Percentiles rank a stretch among this genome's conserved stretches.
phyloP scores from a whole-genome alignment of 2,888 invertebrate genomes.

The Eristalis intricaria region DNA sequence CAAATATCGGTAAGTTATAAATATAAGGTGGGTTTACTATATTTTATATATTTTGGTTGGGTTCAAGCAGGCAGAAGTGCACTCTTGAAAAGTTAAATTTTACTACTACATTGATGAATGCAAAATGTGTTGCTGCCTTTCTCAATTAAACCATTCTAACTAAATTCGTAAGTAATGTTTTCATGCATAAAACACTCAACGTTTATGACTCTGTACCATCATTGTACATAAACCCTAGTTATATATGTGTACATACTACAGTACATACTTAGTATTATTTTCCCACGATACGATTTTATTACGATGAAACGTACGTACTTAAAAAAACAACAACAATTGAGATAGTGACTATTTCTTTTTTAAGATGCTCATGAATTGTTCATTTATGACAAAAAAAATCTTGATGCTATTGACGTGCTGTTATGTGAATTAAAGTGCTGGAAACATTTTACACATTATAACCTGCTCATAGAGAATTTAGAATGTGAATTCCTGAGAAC shows the following conservation, averaged over 20 bases:
- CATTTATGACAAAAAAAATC: conserved; percentile 1
- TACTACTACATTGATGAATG: conserved; percentile 1
- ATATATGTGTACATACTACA: not conserved
- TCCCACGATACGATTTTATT: conserved; percentile 52
- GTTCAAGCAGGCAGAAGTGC: not conserved
- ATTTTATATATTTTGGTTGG: too few species aligned
- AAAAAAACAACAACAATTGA: conserved; percentile 13
- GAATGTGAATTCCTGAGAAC: conserved; percentile 37
- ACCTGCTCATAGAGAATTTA: conserved; percentile 18
- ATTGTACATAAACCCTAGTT: conserved; percentile 7
- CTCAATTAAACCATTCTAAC: conserved; percentile 23
- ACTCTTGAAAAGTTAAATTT: not conserved
- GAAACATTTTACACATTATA: conserved; percentile 9
- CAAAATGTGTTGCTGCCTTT: not conserved
- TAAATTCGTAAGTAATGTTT: conserved; percentile 61
- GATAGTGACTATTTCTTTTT: conserved; percentile 16
- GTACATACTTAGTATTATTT: conserved; percentile 4
- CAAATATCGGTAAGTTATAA: conserved; percentile 88
- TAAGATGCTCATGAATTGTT: not conserved
- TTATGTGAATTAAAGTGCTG: conserved; percentile 31
- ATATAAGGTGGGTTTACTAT: not conserved
- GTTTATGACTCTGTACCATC: conserved; percentile 25
- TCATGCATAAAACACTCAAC: conserved; percentile 45
- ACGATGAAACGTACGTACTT: conserved; percentile 16
- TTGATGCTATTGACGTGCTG: conserved; percentile 20